Percentiles rank a stretch among this genome's conserved stretches.
Conservation (phyloP, 2,113 vertebrate genomes). For the Anthoscopus minutus region DNA sequence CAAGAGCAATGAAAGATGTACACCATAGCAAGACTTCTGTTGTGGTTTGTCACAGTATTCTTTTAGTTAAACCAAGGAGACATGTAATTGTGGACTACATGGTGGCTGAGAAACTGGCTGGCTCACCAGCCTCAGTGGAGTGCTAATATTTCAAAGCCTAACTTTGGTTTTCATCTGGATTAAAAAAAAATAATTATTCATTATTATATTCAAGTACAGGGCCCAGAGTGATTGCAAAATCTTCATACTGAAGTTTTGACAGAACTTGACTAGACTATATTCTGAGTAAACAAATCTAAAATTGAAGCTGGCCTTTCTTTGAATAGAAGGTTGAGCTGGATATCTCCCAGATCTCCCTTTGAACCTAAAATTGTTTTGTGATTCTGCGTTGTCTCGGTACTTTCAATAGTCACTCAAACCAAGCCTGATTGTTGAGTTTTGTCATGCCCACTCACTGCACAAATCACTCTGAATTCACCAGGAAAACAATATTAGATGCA, state of each 20-base stretch:
- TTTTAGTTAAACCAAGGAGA: background rate
- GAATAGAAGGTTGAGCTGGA: background rate
- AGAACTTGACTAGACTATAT: background rate
- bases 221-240: background rate
- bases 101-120: background rate
- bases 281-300: background rate
- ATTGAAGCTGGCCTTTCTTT: background rate
- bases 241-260: background rate
- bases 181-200: background rate
- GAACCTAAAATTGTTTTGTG: background rate
- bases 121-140: background rate
- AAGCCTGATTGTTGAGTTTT: background rate
- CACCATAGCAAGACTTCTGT: background rate
- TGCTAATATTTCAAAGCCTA: background rate
- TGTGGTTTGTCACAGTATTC: background rate
- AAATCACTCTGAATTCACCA: background rate
- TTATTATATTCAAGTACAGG: background rate
- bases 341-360: background rate
- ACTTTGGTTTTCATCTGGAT: background rate
- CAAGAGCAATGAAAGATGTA: background rate
- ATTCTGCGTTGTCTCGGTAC: background rate
- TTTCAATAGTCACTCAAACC: background rate
- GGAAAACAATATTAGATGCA: background rate
- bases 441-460: background rate
- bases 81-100: background rate